These are phyloP conservation scores for Poeciliopsis retropinna DNA, from an alignment of 2,113 vertebrate species.

Conservation along the genomic window DNA sequence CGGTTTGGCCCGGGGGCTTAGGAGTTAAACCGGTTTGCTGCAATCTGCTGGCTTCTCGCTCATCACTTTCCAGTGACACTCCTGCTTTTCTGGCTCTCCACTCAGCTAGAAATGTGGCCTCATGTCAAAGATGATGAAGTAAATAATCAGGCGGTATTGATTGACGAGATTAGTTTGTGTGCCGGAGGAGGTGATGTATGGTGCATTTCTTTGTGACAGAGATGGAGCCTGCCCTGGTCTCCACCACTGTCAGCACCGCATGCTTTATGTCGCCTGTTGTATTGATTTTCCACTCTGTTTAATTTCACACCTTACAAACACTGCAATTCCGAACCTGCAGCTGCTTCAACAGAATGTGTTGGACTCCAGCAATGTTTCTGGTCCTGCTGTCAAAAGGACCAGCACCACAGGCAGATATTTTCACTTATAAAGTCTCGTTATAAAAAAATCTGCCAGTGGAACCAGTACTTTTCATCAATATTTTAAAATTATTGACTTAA, in stretches of 20 bases:
- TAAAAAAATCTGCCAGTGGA: too few species aligned
- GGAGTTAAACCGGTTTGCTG: constrained; percentile 48
- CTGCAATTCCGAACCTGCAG: constrained; percentile 60
- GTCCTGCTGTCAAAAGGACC: not conserved
- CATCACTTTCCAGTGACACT: constrained; percentile 49
- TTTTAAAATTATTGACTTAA: too few species aligned
- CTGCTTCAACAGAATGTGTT: constrained; percentile 58
- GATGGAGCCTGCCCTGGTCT: constrained; percentile 63
- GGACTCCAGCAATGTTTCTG: constrained; percentile 24
- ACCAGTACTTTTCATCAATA: too few species aligned
- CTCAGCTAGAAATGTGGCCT: constrained; percentile 63
- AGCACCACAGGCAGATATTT: too few species aligned
- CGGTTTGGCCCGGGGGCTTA: not conserved
- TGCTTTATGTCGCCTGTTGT: constrained; percentile 76
- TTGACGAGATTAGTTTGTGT: constrained; percentile 77
- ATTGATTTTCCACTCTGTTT: constrained; percentile 76
- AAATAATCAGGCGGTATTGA: constrained; percentile 79
- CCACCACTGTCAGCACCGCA: constrained; percentile 66
- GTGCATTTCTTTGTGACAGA: constrained; percentile 53
- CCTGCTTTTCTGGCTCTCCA: constrained; percentile 52
- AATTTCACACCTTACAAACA: constrained; percentile 65
- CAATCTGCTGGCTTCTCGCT: constrained; percentile 39
- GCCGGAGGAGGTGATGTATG: constrained; percentile 53
- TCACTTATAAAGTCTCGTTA: too few species aligned
- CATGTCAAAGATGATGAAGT: constrained; percentile 74